Conservation (phyloP, 1,140 invertebrate genomes). For the Palaemon carinicauda region DNA sequence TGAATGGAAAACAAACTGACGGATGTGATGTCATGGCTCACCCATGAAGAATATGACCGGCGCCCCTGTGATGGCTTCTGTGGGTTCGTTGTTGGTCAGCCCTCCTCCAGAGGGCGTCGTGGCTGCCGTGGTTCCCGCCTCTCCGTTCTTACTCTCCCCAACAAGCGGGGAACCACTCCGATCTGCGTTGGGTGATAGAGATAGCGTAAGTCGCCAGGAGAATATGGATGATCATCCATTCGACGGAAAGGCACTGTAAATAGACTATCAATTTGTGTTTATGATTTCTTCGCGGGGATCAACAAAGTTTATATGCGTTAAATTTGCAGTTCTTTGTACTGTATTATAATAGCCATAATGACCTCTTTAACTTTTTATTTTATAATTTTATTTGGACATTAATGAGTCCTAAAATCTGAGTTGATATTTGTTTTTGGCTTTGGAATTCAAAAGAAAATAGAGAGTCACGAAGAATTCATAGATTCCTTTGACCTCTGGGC, state of each 20-base stretch:
- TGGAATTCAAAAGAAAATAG: too few relatives aligned
- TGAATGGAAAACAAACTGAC: background rate
- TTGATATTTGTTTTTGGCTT: too few relatives aligned
- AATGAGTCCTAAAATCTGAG: too few relatives aligned
- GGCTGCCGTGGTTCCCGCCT: slow-evolving; percentile 32
- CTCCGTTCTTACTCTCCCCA: slow-evolving; percentile 37
- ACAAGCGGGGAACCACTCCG: slow-evolving; percentile 45
- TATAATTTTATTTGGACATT: too few relatives aligned
- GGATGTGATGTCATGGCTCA: background rate
- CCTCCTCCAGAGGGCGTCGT: slow-evolving; percentile 21
- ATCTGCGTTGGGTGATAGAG: background rate
- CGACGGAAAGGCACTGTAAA: background rate
- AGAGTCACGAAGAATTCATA: too few relatives aligned
- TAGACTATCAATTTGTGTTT: too few relatives aligned
- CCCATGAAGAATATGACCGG: slow-evolving; percentile 50
- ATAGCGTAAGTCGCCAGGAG: background rate
- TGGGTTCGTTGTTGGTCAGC: slow-evolving; percentile 14
- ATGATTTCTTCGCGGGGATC: too few relatives aligned
- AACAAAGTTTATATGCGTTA: too few relatives aligned
- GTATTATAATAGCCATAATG: too few relatives aligned
- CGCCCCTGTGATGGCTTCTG: slow-evolving; percentile 35
- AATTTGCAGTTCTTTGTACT: too few relatives aligned
- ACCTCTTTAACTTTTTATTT: too few relatives aligned
- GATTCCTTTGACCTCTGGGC: too few relatives aligned
- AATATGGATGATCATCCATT: background rate